These are phyloP conservation scores for Sinocyclocheilus maitianheensis DNA, from an alignment of 2,113 vertebrate genomes.

Conservation along the genomic window DNA sequence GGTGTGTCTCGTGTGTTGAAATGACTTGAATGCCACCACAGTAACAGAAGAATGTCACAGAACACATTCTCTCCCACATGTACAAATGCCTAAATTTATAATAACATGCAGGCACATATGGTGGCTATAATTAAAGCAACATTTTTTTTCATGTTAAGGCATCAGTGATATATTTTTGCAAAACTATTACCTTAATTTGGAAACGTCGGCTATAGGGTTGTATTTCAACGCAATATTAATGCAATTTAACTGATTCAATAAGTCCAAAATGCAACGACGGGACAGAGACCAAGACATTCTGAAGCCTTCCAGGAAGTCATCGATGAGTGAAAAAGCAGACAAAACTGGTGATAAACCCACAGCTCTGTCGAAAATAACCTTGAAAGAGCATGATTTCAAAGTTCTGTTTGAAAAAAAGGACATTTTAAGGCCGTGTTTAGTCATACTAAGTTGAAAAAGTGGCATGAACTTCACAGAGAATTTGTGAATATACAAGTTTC, in stretches of 20 bases:
- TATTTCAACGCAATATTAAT: background rate
- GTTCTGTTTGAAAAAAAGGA: background rate
- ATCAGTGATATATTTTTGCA: background rate
- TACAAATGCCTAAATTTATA: background rate
- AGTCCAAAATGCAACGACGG: too few species aligned
- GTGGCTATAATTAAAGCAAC: background rate
- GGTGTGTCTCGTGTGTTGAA: background rate
- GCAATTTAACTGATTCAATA: too few species aligned
- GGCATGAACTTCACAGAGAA: slow-evolving; percentile 41
- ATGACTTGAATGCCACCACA: background rate
- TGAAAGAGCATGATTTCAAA: slow-evolving; percentile 23
- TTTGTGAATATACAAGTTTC: slow-evolving; percentile 19
- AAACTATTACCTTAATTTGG: background rate
- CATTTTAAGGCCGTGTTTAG: background rate
- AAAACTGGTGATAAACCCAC: background rate
- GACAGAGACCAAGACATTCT: background rate
- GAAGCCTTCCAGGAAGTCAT: background rate
- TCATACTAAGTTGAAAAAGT: background rate
- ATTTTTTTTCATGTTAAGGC: background rate
- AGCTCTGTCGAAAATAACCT: background rate
- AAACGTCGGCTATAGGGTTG: background rate
- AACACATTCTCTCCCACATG: background rate
- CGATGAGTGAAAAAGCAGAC: background rate
- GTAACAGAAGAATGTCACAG: background rate
- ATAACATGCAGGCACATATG: slow-evolving; percentile 8